phyloP scores from a whole-genome alignment of 2,113 vertebrate genomes.

The Nansenia antarctica region DNA sequence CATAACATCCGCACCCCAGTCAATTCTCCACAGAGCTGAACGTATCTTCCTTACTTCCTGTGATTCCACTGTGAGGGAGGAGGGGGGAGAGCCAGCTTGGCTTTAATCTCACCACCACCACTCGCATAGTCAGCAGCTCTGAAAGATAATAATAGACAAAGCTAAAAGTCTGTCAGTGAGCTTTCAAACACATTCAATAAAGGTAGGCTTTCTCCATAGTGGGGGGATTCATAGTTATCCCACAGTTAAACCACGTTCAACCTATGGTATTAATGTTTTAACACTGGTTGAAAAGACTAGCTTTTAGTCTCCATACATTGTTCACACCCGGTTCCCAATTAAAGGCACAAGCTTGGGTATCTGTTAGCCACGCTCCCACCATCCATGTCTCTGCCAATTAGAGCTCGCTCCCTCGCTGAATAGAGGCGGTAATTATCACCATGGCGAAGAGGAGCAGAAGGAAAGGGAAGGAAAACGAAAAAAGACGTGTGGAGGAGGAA shows the following conservation, averaged over 20 bases:
- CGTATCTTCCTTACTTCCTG: slow-evolving; percentile 6
- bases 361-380: slow-evolving; percentile 41
- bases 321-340: slow-evolving; percentile 73
- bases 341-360: slow-evolving; percentile 50
- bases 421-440: slow-evolving; percentile 56
- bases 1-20: slow-evolving; percentile 24
- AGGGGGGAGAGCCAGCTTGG: background rate
- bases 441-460: slow-evolving; percentile 6
- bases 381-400: slow-evolving; percentile 68
- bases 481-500: background rate
- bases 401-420: slow-evolving; percentile 42
- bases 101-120: background rate
- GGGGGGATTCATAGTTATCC: slow-evolving; percentile 60
- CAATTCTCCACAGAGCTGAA: slow-evolving; percentile 29
- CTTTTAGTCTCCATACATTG: slow-evolving; percentile 71
- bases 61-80: slow-evolving; percentile 16
- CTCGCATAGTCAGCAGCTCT: background rate
- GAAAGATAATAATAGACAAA: background rate
- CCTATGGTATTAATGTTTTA: slow-evolving; percentile 60
- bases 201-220: slow-evolving; percentile 44
- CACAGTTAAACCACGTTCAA: slow-evolving; percentile 46
- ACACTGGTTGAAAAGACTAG: slow-evolving; percentile 59
- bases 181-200: slow-evolving; percentile 51
- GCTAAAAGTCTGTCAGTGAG: background rate
- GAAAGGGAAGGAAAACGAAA: slow-evolving; percentile 2